Conservation (phyloP, 2,888 invertebrate genomes). For the Hermodice carunculata region DNA sequence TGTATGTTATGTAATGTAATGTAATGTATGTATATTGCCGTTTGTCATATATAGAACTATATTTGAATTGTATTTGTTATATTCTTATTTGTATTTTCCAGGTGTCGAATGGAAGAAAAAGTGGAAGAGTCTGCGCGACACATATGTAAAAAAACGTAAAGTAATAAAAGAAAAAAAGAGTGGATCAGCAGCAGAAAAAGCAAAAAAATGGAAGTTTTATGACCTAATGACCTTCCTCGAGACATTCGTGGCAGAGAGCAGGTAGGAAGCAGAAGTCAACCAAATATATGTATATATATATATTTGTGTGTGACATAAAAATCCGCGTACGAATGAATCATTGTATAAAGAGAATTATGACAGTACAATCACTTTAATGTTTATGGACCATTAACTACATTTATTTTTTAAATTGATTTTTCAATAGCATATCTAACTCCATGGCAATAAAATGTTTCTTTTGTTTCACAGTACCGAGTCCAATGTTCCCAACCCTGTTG, state of each 20-base stretch:
- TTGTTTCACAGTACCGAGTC: too few relatives aligned
- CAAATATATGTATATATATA: not conserved
- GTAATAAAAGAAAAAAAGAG: not conserved
- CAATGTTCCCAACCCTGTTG: too few relatives aligned
- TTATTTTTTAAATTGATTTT: too few relatives aligned
- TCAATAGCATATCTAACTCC: too few relatives aligned
- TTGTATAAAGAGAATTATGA: not conserved
- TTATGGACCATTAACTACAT: too few relatives aligned
- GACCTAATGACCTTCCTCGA: not conserved
- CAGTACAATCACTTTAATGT: too few relatives aligned
- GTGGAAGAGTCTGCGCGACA: constrained; percentile 5
- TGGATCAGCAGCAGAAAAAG: not conserved
- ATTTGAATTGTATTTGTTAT: too few relatives aligned
- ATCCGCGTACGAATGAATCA: not conserved
- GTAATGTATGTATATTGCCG: too few relatives aligned
- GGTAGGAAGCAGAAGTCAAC: not conserved
- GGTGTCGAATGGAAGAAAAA: not conserved
- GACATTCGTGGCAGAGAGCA: not conserved
- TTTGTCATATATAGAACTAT: too few relatives aligned
- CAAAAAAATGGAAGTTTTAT: not conserved
- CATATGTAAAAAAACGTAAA: not conserved
- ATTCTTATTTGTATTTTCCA: too few relatives aligned
- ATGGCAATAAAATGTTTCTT: too few relatives aligned
- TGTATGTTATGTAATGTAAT: too few relatives aligned
- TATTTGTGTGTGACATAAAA: not conserved